Evolutionary conservation across 2,797 vertebrate species (phyloP), one percentile per base, ranked within the genome.

Genomic region (Parambassis ranga): DNA sequence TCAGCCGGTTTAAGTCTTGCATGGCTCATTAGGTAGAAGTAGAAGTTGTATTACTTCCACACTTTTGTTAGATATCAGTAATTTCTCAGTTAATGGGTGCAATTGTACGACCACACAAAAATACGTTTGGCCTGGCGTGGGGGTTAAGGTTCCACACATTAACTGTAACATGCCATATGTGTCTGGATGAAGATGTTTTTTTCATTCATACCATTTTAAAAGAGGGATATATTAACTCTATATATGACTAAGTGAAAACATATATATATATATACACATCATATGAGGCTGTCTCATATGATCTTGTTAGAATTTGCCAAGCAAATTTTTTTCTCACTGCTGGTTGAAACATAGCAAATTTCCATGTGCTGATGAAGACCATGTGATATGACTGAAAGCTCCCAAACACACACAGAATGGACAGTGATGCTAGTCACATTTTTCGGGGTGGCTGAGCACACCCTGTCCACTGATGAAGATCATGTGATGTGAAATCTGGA

Each of bases 11-110:
- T 7, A 6, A 28, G 10, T 61, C 14, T 0, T 8, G n/a, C 31
- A 5, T 1, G 28, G 42, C 47, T 67, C 52, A 55, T 71, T 64
- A 30, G 26, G 7, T 9, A n/a, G n/a, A 44, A 14, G 32, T 30
- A 36, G 39, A 44, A 31, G 10, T 44, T 13, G 30, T 4, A 7
- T 36, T 32, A 10, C 18, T 7, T 10, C 16, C 57, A 13, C 22
- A 24, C 6, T 18, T 10, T 14, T 10, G 10, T 30, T 58, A 38
- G 51, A 23, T n/a, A 4, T 16, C 26, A 15, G 27, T 9, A 22
- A 44, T 30, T 39, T 48, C 10, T 31, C 31, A 6, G 6, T 28
- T 24, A 18, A n/a, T 24, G 3, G 35, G 33, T 13, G 18, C 28
- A 41, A 20, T 62, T 73, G 52, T 3, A 62, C 16, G 39, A 27